Percentiles rank a stretch among this genome's conserved stretches.
phyloP scores from a whole-genome alignment of 1,140 invertebrate species.

The Lepidurus packardi region DNA sequence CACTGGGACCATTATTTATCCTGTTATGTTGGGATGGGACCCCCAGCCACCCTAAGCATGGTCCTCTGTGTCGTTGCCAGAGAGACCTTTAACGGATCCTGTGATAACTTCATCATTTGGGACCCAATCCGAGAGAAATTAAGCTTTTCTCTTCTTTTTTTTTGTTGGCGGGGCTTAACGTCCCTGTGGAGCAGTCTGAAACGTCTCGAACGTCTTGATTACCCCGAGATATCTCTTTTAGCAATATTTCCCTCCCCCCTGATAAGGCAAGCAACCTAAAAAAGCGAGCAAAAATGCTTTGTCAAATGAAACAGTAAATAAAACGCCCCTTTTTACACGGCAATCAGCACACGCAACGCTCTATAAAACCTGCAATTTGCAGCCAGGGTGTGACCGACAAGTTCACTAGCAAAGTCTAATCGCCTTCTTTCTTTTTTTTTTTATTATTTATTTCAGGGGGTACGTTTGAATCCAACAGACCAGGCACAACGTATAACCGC shows the following conservation, averaged over 20 bases:
- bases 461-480: too few species aligned
- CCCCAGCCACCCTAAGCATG: background rate
- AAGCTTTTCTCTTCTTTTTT: background rate
- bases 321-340: background rate
- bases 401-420: too few species aligned
- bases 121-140: background rate
- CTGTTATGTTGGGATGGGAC: background rate
- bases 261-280: background rate
- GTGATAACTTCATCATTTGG: slow-evolving; percentile 9
- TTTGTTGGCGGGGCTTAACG: background rate
- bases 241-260: background rate
- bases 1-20: slow-evolving; percentile 18
- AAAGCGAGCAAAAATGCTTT: background rate
- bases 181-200: background rate
- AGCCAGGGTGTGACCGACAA: background rate
- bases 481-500: background rate
- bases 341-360: background rate
- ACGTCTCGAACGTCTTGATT: background rate
- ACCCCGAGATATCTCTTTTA: background rate
- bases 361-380: background rate
- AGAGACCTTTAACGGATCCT: background rate
- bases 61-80: background rate
- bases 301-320: background rate
- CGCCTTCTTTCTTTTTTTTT: too few species aligned
- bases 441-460: too few species aligned